Evolutionary conservation across 2,888 invertebrate genomes (phyloP).

Genomic region (Torymus aiolomorphi): DNA sequence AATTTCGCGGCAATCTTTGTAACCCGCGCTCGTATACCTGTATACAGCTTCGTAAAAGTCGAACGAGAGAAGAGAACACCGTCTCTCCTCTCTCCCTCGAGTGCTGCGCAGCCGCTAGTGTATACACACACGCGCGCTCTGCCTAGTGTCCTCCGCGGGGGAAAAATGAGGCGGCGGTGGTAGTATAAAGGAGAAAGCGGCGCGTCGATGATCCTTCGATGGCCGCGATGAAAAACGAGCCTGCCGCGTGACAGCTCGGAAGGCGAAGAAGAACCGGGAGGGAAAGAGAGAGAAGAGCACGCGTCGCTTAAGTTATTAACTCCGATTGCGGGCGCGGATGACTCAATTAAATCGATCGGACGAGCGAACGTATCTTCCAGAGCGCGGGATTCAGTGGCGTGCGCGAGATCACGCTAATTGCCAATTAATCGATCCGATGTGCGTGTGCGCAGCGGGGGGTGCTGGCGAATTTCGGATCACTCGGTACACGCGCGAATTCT

Average conservation of each 20-base stretch:
- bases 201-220: too few relatives aligned
- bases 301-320: not conserved
- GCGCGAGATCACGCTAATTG: not conserved
- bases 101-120: too few relatives aligned
- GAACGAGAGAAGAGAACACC: not conserved
- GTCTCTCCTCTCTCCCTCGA: too few relatives aligned
- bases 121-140: too few relatives aligned
- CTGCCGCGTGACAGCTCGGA: too few relatives aligned
- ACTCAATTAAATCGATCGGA: slow-evolving; percentile 23
- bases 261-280: not conserved
- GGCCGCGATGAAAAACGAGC: too few relatives aligned
- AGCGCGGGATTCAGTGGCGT: too few relatives aligned
- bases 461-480: not conserved
- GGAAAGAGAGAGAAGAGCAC: not conserved
- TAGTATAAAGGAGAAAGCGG: not conserved
- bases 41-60: slow-evolving; percentile 4
- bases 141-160: not conserved
- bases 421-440: slow-evolving; percentile 17
- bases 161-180: not conserved
- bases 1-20: slow-evolving; percentile 15
- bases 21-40: not conserved
- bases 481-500: not conserved
- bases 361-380: too few relatives aligned
- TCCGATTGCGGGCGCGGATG: slow-evolving; percentile 1
- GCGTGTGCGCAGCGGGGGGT: not conserved